Conservation (phyloP, 2,113 vertebrate genomes). For the Sylvietta virens region DNA sequence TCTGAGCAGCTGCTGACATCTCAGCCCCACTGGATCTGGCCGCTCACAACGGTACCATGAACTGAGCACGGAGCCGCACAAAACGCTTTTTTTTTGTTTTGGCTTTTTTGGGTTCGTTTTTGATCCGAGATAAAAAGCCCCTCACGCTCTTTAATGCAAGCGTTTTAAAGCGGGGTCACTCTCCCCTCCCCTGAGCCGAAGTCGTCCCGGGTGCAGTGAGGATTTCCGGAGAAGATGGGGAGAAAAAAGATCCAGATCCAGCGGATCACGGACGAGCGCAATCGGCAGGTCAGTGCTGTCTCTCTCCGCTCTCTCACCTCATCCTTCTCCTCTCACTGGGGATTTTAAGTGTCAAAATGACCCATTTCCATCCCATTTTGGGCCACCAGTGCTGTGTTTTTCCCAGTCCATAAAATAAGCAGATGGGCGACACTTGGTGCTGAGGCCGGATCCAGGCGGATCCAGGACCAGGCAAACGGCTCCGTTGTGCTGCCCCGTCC, state of each 20-base stretch:
- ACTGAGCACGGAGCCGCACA: slow-evolving; percentile 39
- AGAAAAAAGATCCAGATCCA: slow-evolving; percentile 99
- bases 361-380: neutral
- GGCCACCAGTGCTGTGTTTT: neutral
- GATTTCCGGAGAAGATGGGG: slow-evolving; percentile 84
- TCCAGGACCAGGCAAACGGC: neutral
- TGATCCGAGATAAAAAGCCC: neutral
- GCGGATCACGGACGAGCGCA: slow-evolving; percentile 96
- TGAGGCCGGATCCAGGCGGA: fast-evolving
- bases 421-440: fast-evolving
- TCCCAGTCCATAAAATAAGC: neutral
- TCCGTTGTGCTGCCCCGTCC: neutral
- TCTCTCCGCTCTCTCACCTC: neutral
- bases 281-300: slow-evolving; percentile 84
- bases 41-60: slow-evolving; percentile 51
- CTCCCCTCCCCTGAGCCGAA: neutral
- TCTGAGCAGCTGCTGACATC: neutral
- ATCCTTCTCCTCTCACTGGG: fast-evolving
- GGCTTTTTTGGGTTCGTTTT: neutral
- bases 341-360: neutral
- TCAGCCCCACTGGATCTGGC: neutral
- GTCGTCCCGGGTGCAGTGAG: neutral
- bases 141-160: slow-evolving; percentile 45
- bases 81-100: neutral
- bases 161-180: slow-evolving; percentile 2